Evolutionary conservation across 2,797 vertebrate genomes (phyloP), one percentile per base, ranked within the genome.

Genomic region (Emydoidea blandingii): DNA sequence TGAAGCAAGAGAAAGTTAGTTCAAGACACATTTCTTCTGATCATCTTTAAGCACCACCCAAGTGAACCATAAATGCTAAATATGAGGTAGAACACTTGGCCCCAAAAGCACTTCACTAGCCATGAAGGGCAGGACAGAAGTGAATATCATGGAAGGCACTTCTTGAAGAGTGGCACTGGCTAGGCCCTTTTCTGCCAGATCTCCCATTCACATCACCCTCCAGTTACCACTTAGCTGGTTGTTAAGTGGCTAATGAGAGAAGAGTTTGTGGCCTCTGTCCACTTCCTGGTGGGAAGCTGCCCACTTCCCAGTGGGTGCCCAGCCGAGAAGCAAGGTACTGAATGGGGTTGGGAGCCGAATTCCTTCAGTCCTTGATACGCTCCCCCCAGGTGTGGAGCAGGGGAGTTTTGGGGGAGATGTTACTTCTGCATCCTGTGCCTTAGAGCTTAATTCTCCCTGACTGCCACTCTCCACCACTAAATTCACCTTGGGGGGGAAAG

Each of bases 381-480:
- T 88, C 25, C 2, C 8, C 0, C 1, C 2, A 1, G 27, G 5
- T 12, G 15, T 3, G 14, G n/a, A 21, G 59, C 41, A 21, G 4
- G 65, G 10, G 23, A 41, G n/a, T 10, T 21, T 72, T 9, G 2
- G 0, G 54, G 23, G 54, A 1, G 3, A 79, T 5, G 57, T 1
- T 1, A 4, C 41, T 0, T 21, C 54, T 23, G 19, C 10, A 0
- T 5, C 83, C 15, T 2, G 16, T 68, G 49, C 88, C 21, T 0
- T 12, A 2, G 16, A 49, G 81, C 90, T 31, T 0, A 1, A 3
- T 6, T 5, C 68, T 34, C 50, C 0, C 86, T 34, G 72, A 5
- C 62, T 37, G 37, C 72, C 25, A 0, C 81, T 83, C 15, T 54
- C 34, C 5, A 0, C 18, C 87, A 15, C 87, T 84, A 8, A 37